Percentiles rank a stretch among this genome's conserved stretches.
phyloP scores from a whole-genome alignment of 2,113 vertebrate genomes.

The Calypte anna region DNA sequence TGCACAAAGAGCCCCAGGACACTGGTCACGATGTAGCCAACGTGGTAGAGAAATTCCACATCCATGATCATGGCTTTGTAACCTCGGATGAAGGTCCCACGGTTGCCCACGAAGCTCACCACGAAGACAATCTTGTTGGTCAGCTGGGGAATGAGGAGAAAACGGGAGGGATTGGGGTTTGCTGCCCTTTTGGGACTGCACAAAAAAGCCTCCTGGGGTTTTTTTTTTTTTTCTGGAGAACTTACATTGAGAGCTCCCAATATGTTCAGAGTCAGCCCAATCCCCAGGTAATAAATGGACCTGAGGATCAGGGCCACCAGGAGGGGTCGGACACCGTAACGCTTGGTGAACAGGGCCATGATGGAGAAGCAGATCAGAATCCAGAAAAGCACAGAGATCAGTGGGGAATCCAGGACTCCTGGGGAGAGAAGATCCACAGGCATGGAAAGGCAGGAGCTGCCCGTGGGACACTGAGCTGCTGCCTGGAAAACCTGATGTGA shows the following conservation, averaged over 20 bases:
- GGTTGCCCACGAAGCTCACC: conserved; percentile 97
- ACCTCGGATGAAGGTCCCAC: conserved; percentile 95
- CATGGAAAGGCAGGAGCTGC: background rate
- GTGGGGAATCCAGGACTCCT: conserved; percentile 88
- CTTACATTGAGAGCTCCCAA: conserved; percentile 88
- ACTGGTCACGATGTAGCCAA: conserved; percentile 93
- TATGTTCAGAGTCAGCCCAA: conserved; percentile 91
- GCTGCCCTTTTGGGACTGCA: fast-evolving
- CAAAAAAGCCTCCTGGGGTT: fast-evolving
- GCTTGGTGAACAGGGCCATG: conserved; percentile 87
- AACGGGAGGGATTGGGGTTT: background rate
- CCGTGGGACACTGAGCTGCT: background rate
- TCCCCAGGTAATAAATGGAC: conserved; percentile 94
- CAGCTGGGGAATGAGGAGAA: conserved; percentile 77
- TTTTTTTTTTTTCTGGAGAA: background rate
- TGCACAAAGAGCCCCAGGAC: conserved; percentile 93
- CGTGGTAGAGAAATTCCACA: conserved; percentile 94
- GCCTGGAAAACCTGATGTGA: background rate
- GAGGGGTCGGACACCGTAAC: conserved; percentile 89
- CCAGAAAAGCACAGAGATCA: conserved; percentile 92
- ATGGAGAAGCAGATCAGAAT: conserved; percentile 89
- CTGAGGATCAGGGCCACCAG: conserved; percentile 89
- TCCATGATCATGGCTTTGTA: conserved; percentile 98
- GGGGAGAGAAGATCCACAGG: background rate
- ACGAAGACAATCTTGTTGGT: conserved; percentile 97